A percentile compares a stretch with the other conserved stretches of the same genome.
Conservation (phyloP, 2,113 vertebrate genomes). For the Motacilla alba region DNA sequence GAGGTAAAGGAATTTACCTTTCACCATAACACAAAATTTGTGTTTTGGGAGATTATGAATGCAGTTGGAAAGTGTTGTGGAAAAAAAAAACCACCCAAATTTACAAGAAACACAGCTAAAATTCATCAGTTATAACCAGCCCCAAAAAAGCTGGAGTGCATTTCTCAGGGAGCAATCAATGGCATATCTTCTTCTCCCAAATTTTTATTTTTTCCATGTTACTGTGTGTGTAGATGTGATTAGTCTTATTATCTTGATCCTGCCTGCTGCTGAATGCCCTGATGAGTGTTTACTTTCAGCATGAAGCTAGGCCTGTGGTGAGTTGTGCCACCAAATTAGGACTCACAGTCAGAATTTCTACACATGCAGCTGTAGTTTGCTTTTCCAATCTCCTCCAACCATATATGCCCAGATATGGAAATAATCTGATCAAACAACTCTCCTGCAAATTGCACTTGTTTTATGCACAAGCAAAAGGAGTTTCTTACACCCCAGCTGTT, state of each 20-base stretch:
- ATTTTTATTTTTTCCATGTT: not conserved
- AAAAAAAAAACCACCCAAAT: fast-evolving
- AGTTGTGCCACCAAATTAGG: not conserved
- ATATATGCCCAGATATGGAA: not conserved
- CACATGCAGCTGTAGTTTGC: not conserved
- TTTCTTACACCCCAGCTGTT: not conserved
- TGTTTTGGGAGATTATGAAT: not conserved
- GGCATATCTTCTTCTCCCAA: not conserved
- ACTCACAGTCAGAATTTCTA: not conserved
- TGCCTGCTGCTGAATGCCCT: not conserved
- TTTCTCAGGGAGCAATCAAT: not conserved
- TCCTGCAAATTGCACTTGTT: not conserved
- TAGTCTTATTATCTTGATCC: not conserved
- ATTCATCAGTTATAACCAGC: not conserved
- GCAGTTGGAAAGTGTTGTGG: not conserved
- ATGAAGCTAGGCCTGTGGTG: not conserved
- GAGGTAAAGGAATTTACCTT: not conserved
- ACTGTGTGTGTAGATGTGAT: not conserved
- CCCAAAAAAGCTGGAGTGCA: not conserved
- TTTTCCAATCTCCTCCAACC: not conserved
- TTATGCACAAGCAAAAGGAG: fast-evolving
- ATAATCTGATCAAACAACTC: not conserved
- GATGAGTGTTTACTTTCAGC: not conserved
- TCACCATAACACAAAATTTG: not conserved
- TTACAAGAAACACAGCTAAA: not conserved